These are phyloP conservation scores for Nilaparvata lugens DNA, from an alignment of 1,140 invertebrate species.

Conservation along the genomic window DNA sequence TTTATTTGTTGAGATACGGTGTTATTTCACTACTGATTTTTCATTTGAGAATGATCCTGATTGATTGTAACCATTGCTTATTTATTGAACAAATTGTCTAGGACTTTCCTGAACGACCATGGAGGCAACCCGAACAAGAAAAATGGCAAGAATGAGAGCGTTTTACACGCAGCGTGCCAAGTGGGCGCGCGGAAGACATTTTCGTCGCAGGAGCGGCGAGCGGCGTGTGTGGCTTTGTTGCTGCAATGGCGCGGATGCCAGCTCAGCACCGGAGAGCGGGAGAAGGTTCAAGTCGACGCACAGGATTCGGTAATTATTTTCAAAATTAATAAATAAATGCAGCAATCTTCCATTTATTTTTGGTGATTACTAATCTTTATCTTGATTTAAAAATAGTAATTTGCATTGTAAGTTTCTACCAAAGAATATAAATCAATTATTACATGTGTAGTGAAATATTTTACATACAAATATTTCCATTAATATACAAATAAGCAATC, in stretches of 20 bases:
- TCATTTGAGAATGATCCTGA: too few relatives aligned
- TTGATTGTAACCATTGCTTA: too few relatives aligned
- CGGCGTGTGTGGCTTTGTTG: conserved; percentile 49
- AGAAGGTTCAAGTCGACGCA: conserved; percentile 48
- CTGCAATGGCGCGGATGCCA: conserved; percentile 51
- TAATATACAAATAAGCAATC: too few relatives aligned
- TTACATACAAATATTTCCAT: too few relatives aligned
- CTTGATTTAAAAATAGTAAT: too few relatives aligned
- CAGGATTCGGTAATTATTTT: conserved; percentile 44
- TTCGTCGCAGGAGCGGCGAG: conserved; percentile 46
- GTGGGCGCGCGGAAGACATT: conserved; percentile 41
- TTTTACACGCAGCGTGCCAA: conserved; percentile 52
- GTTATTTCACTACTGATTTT: too few relatives aligned
- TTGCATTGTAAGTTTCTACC: too few relatives aligned
- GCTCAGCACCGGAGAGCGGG: conserved; percentile 43
- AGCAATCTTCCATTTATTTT: too few relatives aligned
- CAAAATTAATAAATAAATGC: background rate
- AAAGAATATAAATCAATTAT: too few relatives aligned
- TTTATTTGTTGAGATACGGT: too few relatives aligned
- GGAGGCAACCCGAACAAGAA: conserved; percentile 61
- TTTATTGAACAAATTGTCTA: conserved; percentile 5
- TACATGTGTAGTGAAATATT: too few relatives aligned
- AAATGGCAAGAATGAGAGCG: conserved; percentile 53
- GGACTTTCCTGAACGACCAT: conserved; percentile 55
- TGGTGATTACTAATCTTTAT: too few relatives aligned